Base-by-base conservation (phyloP, 2,797 vertebrate species). In the Anguilla obscura region DNA sequence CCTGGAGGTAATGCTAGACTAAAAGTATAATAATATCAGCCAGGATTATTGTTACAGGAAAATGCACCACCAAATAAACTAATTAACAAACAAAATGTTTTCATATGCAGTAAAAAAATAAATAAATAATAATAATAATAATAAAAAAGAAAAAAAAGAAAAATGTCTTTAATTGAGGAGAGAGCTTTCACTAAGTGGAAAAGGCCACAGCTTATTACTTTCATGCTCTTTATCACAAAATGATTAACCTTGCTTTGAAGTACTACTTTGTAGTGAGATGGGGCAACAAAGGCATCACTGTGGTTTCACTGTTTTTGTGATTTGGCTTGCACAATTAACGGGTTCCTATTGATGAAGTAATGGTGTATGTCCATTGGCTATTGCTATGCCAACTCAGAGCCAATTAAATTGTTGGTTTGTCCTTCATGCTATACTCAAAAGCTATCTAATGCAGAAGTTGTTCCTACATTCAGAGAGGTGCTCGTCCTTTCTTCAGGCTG, bases 21-120 rank as follows among this genome's bases (percentile, higher is more conserved):
- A 60, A 71, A 52, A 52, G 40, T 71, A 66, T 84, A 87, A 52
- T 48, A 69, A 1, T 85, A 18, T 16, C 82, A 69, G 50, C 24
- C 27, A 8, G 33, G 69, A 60, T 24, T 66, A 60, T 84, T 58
- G 83, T 69, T 84, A 66, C 27, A 45, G 58, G 2, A 52, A 14
- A 80, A 82, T 30, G 58, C 40, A 83, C 30, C 82, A 76, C 45
- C 33, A 80, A 86, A 84, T 84, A 84, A 84, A 58, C n/a, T 85
- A 63, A 85, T 36, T 30, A 79, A 60, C 9, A 40, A 79, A 87
- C 36, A 80, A 87, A 36, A 40, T 36, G 33, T 87, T 69, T 58
- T 27, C 33, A 40, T 9, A 76, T 76, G 74, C 69, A 27, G 4
- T 27, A 63, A 45, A 45, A 45, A 45, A 45, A 36, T 36, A 36